Base-by-base conservation (phyloP, 2,888 invertebrate species). In the Pogonocherus hispidulus region DNA sequence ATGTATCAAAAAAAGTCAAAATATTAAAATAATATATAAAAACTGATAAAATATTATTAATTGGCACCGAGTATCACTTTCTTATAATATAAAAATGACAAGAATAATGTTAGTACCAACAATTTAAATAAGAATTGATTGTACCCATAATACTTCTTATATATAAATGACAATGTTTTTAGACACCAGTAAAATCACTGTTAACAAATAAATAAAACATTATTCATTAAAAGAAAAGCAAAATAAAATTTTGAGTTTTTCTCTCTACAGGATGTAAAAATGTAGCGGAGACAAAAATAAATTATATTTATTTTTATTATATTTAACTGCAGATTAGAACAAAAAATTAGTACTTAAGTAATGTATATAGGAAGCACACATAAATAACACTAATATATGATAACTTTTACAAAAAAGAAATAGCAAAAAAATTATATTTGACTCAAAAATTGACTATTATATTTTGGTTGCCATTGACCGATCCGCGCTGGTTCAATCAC, bases 1-100 rank as follows among this genome's bases (percentile, higher is more conserved):
- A 18, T 55, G 55, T 55, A 55, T 55, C 22, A 18, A 55, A 55
- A 55, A 55, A 9, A 55, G 37, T 55, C 37, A 20, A 55, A 55
- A 41, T 35, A 55, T 55, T 55, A 55, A 55, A 55, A 32, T 37
- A 37, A 20, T 55, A 55, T 37, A 37, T 37, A 54, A 35, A 55
- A 27, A 52, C 27, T 32, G 8, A 19, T 41, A 37, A 20, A n/a
- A 23, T 37, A 55, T 55, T 41, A 37, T 55, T 55, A 27, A 55
- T 55, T 55, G 55, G 55, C 55, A 35, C 14, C 55, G 19, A 37
- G 18, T 14, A 11, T 2, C 41, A 41, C 41, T n/a, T 27, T 8
- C 8, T 27, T 27, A 27, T 3, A n/a, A 32, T 32, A 11, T 32
- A 11, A 32, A 11, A 32, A 32, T 11, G 9, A 32, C 49, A n/a